Evolutionary conservation across 2,113 vertebrate genomes (phyloP).

Genomic region (Sorex fumeus): DNA sequence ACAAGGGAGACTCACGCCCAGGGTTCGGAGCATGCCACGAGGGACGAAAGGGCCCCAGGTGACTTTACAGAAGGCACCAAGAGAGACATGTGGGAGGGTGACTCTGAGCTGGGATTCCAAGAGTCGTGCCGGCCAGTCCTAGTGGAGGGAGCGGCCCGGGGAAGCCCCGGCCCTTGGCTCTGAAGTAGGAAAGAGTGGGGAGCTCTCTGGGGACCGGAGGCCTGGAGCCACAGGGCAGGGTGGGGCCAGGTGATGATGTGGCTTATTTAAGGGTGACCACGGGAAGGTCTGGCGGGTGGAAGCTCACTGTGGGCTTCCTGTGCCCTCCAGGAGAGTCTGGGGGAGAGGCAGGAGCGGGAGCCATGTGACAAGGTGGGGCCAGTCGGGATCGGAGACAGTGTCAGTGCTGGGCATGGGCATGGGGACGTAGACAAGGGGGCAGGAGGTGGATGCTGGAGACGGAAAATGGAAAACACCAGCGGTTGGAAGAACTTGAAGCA

Average conservation of each 20-base stretch:
- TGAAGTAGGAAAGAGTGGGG: fast-evolving
- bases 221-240: no score
- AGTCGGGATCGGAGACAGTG: no score
- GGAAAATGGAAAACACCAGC: no score
- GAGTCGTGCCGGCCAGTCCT: no score
- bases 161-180: no score
- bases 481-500: not conserved
- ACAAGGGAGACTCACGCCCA: no score
- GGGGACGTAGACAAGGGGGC: not conserved
- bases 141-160: fast-evolving
- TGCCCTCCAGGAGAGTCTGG: not conserved
- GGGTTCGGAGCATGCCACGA: no score
- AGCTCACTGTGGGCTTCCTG: not conserved
- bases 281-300: no score
- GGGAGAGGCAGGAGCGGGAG: not conserved
- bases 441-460: not conserved
- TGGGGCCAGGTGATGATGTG: no score
- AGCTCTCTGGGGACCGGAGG: not conserved
- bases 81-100: not conserved
- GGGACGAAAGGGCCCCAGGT: no score
- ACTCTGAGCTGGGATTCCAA: not conserved
- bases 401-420: not conserved
- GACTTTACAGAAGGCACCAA: no score
- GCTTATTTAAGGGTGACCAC: no score
- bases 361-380: not conserved